Conservation (phyloP, 1,140 invertebrate species). For the Euschistus heros region DNA sequence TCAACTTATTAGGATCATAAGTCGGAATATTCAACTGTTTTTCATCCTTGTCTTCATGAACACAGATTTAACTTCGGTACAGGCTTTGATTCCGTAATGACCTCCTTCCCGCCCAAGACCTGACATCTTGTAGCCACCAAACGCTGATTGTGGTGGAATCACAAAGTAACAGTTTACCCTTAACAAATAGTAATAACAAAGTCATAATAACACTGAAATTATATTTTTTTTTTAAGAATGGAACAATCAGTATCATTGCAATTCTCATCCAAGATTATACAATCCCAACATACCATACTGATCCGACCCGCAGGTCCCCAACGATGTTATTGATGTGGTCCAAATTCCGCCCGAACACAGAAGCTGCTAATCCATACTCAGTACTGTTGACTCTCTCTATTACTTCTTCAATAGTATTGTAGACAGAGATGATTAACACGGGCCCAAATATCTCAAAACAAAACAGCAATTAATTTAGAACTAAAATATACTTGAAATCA, state of each 20-base stretch:
- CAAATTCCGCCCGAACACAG: constrained; percentile 79
- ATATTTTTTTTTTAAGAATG: too few relatives aligned
- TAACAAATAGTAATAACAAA: constrained; percentile 32
- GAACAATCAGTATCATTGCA: too few relatives aligned
- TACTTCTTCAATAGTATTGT: constrained; percentile 79
- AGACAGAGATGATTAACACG: constrained; percentile 91
- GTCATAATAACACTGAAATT: too few relatives aligned
- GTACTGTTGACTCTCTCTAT: constrained; percentile 81
- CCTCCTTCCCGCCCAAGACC: constrained; percentile 85
- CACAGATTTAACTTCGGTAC: constrained; percentile 89
- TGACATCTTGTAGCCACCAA: constrained; percentile 81
- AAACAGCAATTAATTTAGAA: constrained; percentile 5
- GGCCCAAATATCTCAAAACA: constrained; percentile 85
- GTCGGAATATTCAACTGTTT: constrained; percentile 29
- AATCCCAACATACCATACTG: constrained; percentile 71
- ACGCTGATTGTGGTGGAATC: constrained; percentile 62
- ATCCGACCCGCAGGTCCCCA: constrained; percentile 75
- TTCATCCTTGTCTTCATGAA: constrained; percentile 48
- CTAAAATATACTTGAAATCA: too few relatives aligned
- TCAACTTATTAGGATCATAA: too few relatives aligned
- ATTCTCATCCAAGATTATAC: too few relatives aligned
- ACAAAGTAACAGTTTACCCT: constrained; percentile 78
- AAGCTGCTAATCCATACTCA: constrained; percentile 85
- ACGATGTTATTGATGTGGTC: constrained; percentile 69
- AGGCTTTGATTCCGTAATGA: constrained; percentile 76